Evolutionary conservation across 2,888 invertebrate species (phyloP).

Genomic region (Ditylenchus weischeri): DNA sequence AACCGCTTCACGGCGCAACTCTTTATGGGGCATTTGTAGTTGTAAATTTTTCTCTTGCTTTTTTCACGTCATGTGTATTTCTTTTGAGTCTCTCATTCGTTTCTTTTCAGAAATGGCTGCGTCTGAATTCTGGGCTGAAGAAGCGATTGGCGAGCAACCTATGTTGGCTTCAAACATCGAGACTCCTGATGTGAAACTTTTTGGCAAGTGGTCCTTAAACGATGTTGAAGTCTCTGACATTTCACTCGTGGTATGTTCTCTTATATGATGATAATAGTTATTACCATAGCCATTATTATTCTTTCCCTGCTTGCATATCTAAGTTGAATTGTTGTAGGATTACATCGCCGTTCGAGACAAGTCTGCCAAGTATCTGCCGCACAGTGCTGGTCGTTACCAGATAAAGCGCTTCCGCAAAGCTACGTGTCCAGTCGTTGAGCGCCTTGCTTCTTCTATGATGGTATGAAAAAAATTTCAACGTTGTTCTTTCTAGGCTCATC

Average conservation of each 20-base stretch:
- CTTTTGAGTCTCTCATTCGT: no score
- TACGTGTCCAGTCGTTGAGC: slow-evolving; percentile 97
- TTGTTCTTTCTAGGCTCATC: no score
- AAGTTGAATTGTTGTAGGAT: slow-evolving; percentile 58
- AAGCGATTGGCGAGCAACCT: slow-evolving; percentile 5
- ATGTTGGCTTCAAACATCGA: slow-evolving; percentile 22
- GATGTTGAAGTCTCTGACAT: slow-evolving; percentile 88
- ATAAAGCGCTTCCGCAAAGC: slow-evolving; percentile 90
- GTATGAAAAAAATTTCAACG: no score
- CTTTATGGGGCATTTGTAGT: no score
- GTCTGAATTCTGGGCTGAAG: slow-evolving; percentile 7
- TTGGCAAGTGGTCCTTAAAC: slow-evolving; percentile 89
- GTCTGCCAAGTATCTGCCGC: slow-evolving; percentile 94
- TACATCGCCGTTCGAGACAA: slow-evolving; percentile 73
- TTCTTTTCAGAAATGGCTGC: slow-evolving; percentile 2
- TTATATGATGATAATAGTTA: no score
- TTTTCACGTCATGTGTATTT: no score
- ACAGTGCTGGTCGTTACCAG: slow-evolving; percentile 92
- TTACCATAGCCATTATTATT: no score
- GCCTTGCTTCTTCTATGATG: slow-evolving; percentile 94
- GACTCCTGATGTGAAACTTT: slow-evolving; percentile 82
- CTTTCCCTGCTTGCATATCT: no score
- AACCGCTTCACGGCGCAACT: no score
- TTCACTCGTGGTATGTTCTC: slow-evolving; percentile 75
- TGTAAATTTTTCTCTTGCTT: no score